These are phyloP conservation scores for Anseranas semipalmata DNA, from an alignment of 2,113 vertebrate species.

Conservation along the genomic window DNA sequence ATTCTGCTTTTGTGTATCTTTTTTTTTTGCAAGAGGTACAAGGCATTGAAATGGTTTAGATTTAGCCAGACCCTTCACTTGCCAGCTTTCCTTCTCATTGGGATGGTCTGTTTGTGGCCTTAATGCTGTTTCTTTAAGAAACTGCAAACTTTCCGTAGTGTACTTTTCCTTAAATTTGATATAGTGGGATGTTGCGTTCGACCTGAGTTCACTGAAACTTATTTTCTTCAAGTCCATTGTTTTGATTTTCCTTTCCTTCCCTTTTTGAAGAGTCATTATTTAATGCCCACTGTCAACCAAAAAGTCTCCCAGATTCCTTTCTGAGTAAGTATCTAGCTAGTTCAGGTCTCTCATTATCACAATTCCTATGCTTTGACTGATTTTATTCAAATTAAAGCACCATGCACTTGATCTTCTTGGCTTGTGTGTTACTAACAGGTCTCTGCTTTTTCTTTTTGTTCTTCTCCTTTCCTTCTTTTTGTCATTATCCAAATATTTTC, in stretches of 20 bases:
- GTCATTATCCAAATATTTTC: not conserved
- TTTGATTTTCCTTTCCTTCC: not conserved
- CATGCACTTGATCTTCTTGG: not conserved
- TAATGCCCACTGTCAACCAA: not conserved
- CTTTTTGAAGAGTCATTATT: not conserved
- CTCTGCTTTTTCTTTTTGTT: not conserved
- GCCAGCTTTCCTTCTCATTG: not conserved
- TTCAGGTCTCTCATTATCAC: not conserved
- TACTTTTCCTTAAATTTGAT: not conserved
- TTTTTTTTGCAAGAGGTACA: not conserved
- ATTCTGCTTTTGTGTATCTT: not conserved
- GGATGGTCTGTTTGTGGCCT: not conserved
- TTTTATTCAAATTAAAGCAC: not conserved
- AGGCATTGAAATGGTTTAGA: not conserved
- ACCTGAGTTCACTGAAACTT: not conserved
- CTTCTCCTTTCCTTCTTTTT: not conserved
- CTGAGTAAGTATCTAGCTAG: not conserved
- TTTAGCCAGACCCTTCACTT: not conserved
- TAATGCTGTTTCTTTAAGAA: not conserved
- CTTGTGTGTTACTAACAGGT: not conserved
- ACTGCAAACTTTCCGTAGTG: not conserved
- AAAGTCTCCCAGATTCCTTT: not conserved
- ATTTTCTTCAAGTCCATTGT: not conserved
- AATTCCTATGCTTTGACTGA: not conserved
- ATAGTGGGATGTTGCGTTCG: not conserved